These are phyloP conservation scores for Periophthalmodon schlosseri DNA, from an alignment of 2,113 vertebrate genomes.

Conservation along the genomic window DNA sequence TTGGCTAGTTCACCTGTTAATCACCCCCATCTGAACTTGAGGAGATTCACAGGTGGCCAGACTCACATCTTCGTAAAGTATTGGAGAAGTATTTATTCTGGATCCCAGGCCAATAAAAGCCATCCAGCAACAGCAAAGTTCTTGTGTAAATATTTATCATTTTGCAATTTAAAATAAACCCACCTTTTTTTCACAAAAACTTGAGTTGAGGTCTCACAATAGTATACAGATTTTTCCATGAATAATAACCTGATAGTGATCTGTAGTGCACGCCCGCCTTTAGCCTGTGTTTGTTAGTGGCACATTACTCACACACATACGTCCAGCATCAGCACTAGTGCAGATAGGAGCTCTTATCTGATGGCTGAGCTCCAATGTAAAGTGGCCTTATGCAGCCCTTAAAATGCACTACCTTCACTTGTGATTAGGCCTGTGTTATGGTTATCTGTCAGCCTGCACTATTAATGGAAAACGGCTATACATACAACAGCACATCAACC, in stretches of 20 bases:
- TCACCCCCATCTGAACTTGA: no score
- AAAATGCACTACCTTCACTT: conserved; percentile 5
- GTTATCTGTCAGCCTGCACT: background rate
- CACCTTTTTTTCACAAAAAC: background rate
- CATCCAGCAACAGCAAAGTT: no score
- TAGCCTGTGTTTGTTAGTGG: background rate
- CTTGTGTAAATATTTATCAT: background rate
- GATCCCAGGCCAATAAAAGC: no score
- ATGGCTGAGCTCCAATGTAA: conserved; percentile 9
- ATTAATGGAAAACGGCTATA: background rate
- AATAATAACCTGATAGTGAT: background rate
- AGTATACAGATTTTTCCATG: background rate
- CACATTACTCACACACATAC: background rate
- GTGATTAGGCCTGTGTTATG: background rate
- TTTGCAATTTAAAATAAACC: background rate
- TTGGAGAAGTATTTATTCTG: no score
- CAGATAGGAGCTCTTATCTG: conserved; percentile 45
- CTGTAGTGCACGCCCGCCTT: fast-evolving
- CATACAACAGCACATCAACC: background rate
- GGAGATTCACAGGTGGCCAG: no score
- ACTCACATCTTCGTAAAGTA: no score
- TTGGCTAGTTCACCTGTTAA: no score
- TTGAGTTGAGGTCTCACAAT: background rate
- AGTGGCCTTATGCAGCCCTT: conserved; percentile 1
- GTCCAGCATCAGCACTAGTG: conserved; percentile 18